Conservation (phyloP, 2,888 invertebrate genomes). For the Dendrolimus pini region DNA sequence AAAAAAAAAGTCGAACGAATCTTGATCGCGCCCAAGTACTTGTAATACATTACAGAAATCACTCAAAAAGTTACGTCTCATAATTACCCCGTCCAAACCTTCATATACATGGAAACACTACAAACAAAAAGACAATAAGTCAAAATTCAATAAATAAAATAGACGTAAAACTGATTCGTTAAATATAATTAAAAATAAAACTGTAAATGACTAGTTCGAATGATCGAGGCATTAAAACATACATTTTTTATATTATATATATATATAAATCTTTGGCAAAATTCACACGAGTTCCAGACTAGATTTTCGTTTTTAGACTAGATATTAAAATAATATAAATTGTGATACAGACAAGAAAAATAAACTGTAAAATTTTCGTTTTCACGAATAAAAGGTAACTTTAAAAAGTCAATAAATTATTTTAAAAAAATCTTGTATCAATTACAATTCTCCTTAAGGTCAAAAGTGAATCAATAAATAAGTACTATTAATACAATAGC, state of each 20-base stretch:
- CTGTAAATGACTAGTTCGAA: slow-evolving; percentile 57
- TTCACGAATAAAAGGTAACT: slow-evolving; percentile 15
- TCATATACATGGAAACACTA: background rate
- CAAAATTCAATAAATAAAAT: background rate
- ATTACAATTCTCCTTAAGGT: too few species aligned
- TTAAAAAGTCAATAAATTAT: too few species aligned
- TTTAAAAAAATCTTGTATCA: too few species aligned
- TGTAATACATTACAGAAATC: background rate
- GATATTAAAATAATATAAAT: slow-evolving; percentile 11
- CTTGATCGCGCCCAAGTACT: too few species aligned
- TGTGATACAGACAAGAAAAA: too few species aligned
- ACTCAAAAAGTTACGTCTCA: too few species aligned
- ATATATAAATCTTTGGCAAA: slow-evolving; percentile 46
- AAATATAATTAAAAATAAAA: background rate
- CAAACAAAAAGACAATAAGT: background rate
- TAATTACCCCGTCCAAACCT: too few species aligned
- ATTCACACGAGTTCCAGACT: slow-evolving; percentile 29
- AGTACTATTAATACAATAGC: too few species aligned
- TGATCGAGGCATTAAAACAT: slow-evolving; percentile 28
- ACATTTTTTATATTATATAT: slow-evolving; percentile 9
- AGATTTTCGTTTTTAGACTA: slow-evolving; percentile 40
- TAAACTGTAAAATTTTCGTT: slow-evolving; percentile 13
- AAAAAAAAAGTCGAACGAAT: too few species aligned
- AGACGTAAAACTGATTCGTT: background rate
- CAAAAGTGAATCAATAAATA: too few species aligned